Evolutionary conservation across 1,140 invertebrate genomes (phyloP).

Genomic region (Drosophila fuyamai): DNA sequence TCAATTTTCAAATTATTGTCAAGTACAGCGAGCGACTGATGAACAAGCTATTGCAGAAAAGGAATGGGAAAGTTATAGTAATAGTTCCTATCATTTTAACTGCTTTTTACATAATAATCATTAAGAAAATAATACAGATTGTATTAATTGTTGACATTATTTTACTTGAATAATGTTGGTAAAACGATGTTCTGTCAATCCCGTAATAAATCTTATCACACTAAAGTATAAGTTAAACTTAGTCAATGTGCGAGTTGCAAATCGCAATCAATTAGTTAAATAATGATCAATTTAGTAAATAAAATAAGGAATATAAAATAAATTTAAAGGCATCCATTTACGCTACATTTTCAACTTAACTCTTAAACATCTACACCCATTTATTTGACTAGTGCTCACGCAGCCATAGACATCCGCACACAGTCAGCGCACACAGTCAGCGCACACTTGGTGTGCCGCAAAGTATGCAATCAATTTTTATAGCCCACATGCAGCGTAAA

Average conservation of each 20-base stretch:
- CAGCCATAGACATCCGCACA: conserved; percentile 4
- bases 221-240: too few relatives aligned
- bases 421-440: conserved; percentile 13
- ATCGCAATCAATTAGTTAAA: too few relatives aligned
- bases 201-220: too few relatives aligned
- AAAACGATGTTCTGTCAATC: too few relatives aligned
- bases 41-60: conserved; percentile 6
- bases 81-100: not conserved
- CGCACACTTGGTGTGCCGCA: conserved; percentile 62
- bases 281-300: too few relatives aligned
- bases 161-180: too few relatives aligned
- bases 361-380: not conserved
- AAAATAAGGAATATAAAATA: not conserved
- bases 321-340: not conserved
- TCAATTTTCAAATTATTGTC: conserved; percentile 73
- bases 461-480: conserved; percentile 80
- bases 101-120: too few relatives aligned
- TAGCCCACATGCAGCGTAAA: conserved; percentile 61
- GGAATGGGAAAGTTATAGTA: not conserved
- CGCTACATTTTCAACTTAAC: not conserved
- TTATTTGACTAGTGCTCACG: not conserved
- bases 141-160: too few relatives aligned
- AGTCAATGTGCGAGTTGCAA: too few relatives aligned
- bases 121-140: too few relatives aligned
- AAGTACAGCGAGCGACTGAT: conserved; percentile 17